Base-by-base conservation (phyloP, 2,888 invertebrate species). In the Amphimallon solstitiale region DNA sequence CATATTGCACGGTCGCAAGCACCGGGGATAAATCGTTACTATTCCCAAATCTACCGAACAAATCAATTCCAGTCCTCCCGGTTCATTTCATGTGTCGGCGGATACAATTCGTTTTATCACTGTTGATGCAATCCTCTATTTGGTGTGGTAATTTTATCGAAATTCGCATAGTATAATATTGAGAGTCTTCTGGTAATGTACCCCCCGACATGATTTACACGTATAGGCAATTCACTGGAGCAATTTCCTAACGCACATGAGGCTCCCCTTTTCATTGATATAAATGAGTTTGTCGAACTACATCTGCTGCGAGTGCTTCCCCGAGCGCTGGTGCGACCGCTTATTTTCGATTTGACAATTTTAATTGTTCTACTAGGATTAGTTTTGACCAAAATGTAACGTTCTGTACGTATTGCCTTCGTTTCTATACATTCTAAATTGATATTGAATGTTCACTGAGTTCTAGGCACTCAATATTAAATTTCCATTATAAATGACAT, bases 241-340 rank as follows among this genome's bases (percentile, higher is more conserved):
- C 70, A 66, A 70, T 71, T 71, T 66, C 65, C 60, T 56, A 69
- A 48, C 68, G 61, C 70, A 70, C 68, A 72, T 70, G 70, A 64
- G 68, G n/a, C n/a, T n/a, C n/a, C n/a, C 63, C 69, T 70, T 60
- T 67, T 61, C 68, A 68, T 70, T 70, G 69, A 72, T 70, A 70
- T 70, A 69, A 67, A 72, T 69, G 72, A 70, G 70, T 69, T 72
- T 72, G 68, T 70, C 72, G 72, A 70, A 71, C 66, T 70, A 62
- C 10, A 40, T 62, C 64, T 64, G 29, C 15, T n/a, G n/a, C n/a
- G n/a, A n/a, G 15, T 15, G 29, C 29, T 29, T 40, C 23, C 29
- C 43, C 23, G 23, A 23, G 29, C 10, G n/a, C n/a, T n/a, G n/a
- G n/a, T n/a, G 23, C 56, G 29, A 2, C 14, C 43, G 23, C 10